These are phyloP conservation scores for Gymnocephalus cernua DNA, from an alignment of 2,113 vertebrate genomes.

Conservation along the genomic window DNA sequence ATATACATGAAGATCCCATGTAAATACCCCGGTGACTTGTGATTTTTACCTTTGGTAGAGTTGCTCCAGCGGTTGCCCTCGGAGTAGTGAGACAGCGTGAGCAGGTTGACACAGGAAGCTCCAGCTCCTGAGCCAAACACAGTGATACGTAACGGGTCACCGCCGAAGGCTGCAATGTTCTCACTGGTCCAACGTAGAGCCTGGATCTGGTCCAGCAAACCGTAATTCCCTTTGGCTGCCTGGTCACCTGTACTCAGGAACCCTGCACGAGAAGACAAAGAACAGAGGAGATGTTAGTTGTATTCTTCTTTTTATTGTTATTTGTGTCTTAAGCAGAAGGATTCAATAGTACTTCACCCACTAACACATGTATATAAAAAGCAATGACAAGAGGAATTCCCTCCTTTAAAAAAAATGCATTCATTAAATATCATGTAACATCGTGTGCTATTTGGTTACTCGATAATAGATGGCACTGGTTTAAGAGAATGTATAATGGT, in stretches of 20 bases:
- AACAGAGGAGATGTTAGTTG: constrained; percentile 26
- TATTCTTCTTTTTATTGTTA: neutral
- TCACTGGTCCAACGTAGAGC: constrained; percentile 99
- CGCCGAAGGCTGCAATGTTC: constrained; percentile 98
- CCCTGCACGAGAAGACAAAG: constrained; percentile 83
- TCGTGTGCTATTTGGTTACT: neutral
- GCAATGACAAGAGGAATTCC: no score
- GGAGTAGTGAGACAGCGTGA: constrained; percentile 99
- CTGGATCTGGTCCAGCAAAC: constrained; percentile 96
- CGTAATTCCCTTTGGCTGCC: constrained; percentile 98
- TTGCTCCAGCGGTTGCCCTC: constrained; percentile 99
- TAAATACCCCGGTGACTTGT: neutral
- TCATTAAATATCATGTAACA: neutral
- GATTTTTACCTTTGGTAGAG: constrained; percentile 98
- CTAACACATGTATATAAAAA: no score
- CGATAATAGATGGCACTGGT: no score
- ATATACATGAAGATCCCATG: neutral
- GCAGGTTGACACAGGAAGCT: constrained; percentile 98
- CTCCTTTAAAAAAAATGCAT: no score
- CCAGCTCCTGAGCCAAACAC: constrained; percentile 99
- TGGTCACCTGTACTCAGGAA: constrained; percentile 99
- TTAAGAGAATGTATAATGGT: no score
- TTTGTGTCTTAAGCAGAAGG: neutral
- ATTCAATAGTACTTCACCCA: no score
- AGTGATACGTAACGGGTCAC: constrained; percentile 97